Conservation (phyloP, 2,797 vertebrate species). For the Molothrus ater region DNA sequence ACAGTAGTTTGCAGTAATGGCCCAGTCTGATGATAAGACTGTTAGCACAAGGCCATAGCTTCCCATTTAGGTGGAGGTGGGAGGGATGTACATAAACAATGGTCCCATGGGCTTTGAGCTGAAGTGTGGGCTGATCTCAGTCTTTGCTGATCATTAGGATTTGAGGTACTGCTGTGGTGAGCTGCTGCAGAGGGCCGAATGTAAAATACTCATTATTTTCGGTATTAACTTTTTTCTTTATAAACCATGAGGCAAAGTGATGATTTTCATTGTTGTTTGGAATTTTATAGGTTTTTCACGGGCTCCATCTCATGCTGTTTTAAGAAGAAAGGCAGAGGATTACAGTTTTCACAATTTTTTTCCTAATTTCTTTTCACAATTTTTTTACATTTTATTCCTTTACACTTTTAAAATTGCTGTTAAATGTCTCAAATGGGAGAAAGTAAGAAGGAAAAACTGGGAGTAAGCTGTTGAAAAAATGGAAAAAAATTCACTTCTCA, state of each 20-base stretch:
- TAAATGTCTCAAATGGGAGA: not conserved
- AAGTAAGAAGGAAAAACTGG: not conserved
- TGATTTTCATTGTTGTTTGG: not conserved
- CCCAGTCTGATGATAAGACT: not conserved
- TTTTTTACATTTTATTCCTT: not conserved
- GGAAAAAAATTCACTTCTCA: not conserved
- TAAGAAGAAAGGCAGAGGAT: not conserved
- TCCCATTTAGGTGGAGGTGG: not conserved
- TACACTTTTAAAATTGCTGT: not conserved
- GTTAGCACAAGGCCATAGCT: not conserved
- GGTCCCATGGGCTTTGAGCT: not conserved
- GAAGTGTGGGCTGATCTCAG: not conserved
- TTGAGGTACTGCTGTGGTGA: not conserved
- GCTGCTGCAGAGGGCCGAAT: not conserved
- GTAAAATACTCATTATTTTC: not conserved
- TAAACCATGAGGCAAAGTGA: not conserved
- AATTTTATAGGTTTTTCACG: not conserved
- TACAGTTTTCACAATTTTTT: not conserved
- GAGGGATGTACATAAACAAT: not conserved
- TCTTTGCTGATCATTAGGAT: not conserved
- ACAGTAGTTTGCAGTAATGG: slow-evolving; percentile 4
- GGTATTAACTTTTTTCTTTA: not conserved
- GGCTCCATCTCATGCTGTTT: not conserved
- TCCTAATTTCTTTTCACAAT: not conserved
- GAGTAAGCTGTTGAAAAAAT: not conserved